A percentile compares a stretch with the other conserved stretches of the same genome.
phyloP scores from a whole-genome alignment of 2,113 vertebrate genomes.

The Rafetus swinhoei region DNA sequence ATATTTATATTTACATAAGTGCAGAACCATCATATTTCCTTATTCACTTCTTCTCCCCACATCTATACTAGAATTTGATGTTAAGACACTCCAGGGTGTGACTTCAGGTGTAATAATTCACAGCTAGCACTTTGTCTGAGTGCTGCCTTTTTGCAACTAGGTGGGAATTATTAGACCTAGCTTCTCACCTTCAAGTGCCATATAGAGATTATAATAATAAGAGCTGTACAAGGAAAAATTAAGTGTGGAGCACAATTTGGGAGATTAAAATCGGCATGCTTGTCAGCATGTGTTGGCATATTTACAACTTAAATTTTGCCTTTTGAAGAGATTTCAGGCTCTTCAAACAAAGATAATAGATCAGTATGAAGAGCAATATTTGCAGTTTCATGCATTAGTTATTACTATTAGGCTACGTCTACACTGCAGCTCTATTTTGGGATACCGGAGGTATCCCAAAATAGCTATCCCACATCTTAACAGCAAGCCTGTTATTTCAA shows the following conservation, averaged over 20 bases:
- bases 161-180: slow-evolving; percentile 5
- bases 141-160: neutral
- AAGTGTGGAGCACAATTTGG: neutral
- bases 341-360: slow-evolving; percentile 3
- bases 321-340: slow-evolving; percentile 27
- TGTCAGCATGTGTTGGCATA: neutral
- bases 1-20: rapidly evolving
- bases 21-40: neutral
- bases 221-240: slow-evolving; percentile 12
- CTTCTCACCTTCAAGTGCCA: slow-evolving; percentile 15
- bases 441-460: neutral
- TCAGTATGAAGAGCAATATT: slow-evolving; percentile 53
- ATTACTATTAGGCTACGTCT: neutral
- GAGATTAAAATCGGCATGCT: slow-evolving; percentile 26
- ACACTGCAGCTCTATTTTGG: neutral
- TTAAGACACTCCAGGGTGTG: neutral
- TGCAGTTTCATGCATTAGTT: slow-evolving; percentile 41
- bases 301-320: slow-evolving; percentile 46
- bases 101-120: slow-evolving; percentile 16
- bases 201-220: neutral
- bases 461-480: too few species aligned
- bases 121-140: neutral
- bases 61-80: rapidly evolving
- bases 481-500: too few species aligned
- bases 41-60: neutral